A percentile compares a stretch with the other conserved stretches of the same genome.
These are phyloP conservation scores for Parasteatoda lunata DNA, from an alignment of 2,888 invertebrate genomes.

Conservation along the genomic window DNA sequence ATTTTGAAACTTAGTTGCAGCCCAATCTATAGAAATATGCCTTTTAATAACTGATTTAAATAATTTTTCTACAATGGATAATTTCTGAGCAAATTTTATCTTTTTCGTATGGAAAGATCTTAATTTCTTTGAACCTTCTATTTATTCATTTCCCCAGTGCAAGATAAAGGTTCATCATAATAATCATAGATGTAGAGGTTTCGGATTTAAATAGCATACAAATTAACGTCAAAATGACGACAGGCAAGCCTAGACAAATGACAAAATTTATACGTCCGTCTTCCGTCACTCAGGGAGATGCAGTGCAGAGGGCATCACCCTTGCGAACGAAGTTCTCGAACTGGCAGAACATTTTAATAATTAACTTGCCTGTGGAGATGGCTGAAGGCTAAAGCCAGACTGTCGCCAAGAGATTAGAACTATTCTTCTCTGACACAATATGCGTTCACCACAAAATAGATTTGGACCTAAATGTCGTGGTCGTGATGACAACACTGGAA, in stretches of 20 bases:
- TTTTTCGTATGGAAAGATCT: too few relatives aligned
- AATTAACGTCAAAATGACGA: too few relatives aligned
- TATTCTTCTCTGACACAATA: neutral
- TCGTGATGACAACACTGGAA: neutral
- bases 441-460: neutral
- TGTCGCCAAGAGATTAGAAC: conserved; percentile 17
- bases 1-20: too few relatives aligned
- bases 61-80: too few relatives aligned
- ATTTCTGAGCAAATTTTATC: too few relatives aligned
- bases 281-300: neutral
- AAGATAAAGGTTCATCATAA: too few relatives aligned
- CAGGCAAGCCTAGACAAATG: neutral
- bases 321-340: neutral
- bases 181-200: too few relatives aligned
- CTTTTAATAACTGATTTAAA: too few relatives aligned
- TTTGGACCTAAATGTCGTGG: neutral
- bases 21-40: too few relatives aligned
- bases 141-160: too few relatives aligned
- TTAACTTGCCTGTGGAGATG: neutral
- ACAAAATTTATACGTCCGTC: neutral
- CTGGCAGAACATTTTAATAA: neutral
- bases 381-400: neutral
- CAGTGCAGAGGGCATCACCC: neutral
- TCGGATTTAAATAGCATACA: too few relatives aligned
- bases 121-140: too few relatives aligned